phyloP scores from a whole-genome alignment of 2,797 vertebrate genomes.

The Notamacropus eugenii region DNA sequence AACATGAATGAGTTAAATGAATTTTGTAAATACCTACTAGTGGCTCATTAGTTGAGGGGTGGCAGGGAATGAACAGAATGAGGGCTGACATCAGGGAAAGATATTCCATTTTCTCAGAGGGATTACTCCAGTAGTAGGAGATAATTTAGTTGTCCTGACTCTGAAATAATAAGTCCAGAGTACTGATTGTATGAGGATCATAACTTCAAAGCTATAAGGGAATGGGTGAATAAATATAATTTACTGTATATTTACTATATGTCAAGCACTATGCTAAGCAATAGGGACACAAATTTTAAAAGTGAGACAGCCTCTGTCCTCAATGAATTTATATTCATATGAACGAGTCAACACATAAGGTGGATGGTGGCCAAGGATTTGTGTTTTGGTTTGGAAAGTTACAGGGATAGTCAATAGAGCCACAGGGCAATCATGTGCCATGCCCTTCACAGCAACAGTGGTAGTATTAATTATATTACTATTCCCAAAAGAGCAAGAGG shows the following conservation, averaged over 20 bases:
- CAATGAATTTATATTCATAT: neutral
- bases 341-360: neutral
- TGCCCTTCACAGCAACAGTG: neutral
- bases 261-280: neutral
- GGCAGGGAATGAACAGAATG: neutral
- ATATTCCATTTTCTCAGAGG: neutral
- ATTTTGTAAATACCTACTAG: neutral
- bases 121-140: neutral
- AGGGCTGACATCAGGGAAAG: neutral
- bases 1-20: neutral
- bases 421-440: neutral
- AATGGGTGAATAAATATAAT: neutral
- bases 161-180: neutral
- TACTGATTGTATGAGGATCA: neutral
- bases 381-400: neutral
- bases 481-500: neutral
- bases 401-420: neutral
- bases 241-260: neutral
- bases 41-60: neutral
- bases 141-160: neutral
- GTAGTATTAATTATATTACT: neutral
- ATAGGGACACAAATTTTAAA: neutral
- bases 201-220: neutral
- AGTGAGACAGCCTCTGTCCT: neutral
- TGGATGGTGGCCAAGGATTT: neutral